These are phyloP conservation scores for Pseudomyrmex sp. DNA, from an alignment of 1,140 invertebrate genomes.

Conservation along the genomic window DNA sequence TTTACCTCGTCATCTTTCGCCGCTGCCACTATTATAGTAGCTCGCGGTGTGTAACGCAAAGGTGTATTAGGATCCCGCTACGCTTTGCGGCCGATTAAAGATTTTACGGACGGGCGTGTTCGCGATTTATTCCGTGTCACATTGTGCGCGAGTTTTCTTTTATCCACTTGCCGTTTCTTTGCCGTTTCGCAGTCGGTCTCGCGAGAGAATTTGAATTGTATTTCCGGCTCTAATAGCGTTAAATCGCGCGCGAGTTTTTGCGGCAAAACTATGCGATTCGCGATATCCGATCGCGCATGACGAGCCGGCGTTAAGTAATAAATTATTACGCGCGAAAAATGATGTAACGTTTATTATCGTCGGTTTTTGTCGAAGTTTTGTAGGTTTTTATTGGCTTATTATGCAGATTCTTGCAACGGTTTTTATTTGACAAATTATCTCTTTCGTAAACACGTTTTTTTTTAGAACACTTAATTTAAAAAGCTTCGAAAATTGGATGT, in stretches of 20 bases:
- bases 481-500: too few relatives aligned
- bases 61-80: conserved; percentile 34
- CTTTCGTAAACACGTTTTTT: too few relatives aligned
- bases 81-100: conserved; percentile 57
- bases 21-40: conserved; percentile 43
- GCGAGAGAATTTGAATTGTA: conserved; percentile 27
- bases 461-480: too few relatives aligned
- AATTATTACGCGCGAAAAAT: conserved; percentile 12
- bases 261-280: conserved; percentile 18
- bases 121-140: conserved; percentile 34
- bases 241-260: conserved; percentile 33
- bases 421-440: background rate
- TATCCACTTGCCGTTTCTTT: conserved; percentile 18
- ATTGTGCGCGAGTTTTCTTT: conserved; percentile 12
- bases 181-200: background rate
- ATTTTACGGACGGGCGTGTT: conserved; percentile 39
- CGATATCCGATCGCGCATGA: background rate
- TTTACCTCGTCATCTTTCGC: conserved; percentile 29
- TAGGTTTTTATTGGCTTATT: background rate
- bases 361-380: too few relatives aligned
- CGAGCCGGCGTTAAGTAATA: conserved; percentile 37
- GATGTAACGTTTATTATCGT: conserved; percentile 1
- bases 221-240: conserved; percentile 29
- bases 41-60: background rate
- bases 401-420: background rate